A percentile compares a stretch with the other conserved stretches of the same genome.
Evolutionary conservation across 2,797 vertebrate species (phyloP).

Genomic region (Rhinoraja longicauda): DNA sequence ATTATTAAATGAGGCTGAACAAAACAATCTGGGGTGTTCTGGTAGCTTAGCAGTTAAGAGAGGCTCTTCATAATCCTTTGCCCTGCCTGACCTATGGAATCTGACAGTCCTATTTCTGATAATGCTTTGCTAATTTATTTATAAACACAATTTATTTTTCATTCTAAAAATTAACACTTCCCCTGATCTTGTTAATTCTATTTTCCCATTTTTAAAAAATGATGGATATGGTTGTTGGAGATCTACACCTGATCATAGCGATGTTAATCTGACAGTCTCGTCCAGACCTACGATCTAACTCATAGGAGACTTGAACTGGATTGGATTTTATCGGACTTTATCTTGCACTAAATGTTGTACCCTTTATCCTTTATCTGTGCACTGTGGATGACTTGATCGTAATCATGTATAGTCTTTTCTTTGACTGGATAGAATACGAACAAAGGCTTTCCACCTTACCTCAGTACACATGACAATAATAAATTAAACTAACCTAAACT

Average conservation of each 20-base stretch:
- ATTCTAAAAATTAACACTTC: conserved; percentile 2
- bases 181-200: not conserved
- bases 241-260: not conserved
- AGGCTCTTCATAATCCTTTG: conserved; percentile 22
- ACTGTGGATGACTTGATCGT: too few relatives aligned
- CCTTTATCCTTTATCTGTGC: too few relatives aligned
- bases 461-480: too few relatives aligned
- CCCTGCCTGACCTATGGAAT: conserved; percentile 11
- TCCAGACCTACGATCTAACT: too few relatives aligned
- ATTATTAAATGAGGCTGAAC: conserved; percentile 37
- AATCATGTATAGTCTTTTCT: too few relatives aligned
- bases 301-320: too few relatives aligned
- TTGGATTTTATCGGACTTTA: too few relatives aligned
- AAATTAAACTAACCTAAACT: too few relatives aligned
- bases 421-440: too few relatives aligned
- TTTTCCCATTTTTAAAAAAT: not conserved
- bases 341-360: too few relatives aligned
- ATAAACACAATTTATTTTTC: not conserved
- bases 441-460: too few relatives aligned
- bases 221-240: not conserved
- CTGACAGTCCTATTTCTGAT: not conserved
- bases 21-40: conserved; percentile 16
- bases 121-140: not conserved
- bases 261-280: not conserved
- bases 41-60: conserved; percentile 8